Percentiles rank a stretch among this genome's conserved stretches.
Evolutionary conservation across 1,140 invertebrate species (phyloP).

Genomic region (Belonocnema kinseyi): DNA sequence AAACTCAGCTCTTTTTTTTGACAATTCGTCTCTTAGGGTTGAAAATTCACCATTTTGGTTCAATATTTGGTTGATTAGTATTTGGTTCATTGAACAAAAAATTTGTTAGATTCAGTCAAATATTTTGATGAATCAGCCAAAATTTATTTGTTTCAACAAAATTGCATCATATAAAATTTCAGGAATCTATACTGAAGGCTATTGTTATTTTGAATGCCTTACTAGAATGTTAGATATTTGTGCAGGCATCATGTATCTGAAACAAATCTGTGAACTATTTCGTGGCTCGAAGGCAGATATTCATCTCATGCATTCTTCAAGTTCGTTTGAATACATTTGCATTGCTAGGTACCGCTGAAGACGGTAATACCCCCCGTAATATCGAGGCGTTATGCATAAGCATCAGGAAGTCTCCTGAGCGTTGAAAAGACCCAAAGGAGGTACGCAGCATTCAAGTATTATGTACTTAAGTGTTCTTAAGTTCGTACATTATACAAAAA

Average conservation of each 20-base stretch:
- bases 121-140: too few relatives aligned
- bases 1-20: too few relatives aligned
- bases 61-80: too few relatives aligned
- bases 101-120: too few relatives aligned
- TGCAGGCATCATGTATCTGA: neutral
- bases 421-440: constrained; percentile 20
- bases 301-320: neutral
- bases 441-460: constrained; percentile 11
- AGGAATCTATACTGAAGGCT: too few relatives aligned
- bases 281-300: neutral
- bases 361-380: constrained; percentile 1
- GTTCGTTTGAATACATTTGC: neutral
- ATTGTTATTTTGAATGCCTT: neutral
- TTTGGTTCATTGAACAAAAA: too few relatives aligned
- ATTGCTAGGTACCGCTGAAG: neutral
- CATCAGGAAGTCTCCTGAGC: neutral
- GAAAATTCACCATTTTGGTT: too few relatives aligned
- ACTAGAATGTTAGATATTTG: neutral
- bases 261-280: neutral
- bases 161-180: too few relatives aligned
- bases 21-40: too few relatives aligned
- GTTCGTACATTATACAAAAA: constrained; percentile 1
- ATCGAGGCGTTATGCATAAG: constrained; percentile 15
- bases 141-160: too few relatives aligned
- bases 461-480: constrained; percentile 23